These are phyloP conservation scores for Brachionus asplanchnoidis DNA, from an alignment of 1,140 invertebrate species.

Conservation along the genomic window DNA sequence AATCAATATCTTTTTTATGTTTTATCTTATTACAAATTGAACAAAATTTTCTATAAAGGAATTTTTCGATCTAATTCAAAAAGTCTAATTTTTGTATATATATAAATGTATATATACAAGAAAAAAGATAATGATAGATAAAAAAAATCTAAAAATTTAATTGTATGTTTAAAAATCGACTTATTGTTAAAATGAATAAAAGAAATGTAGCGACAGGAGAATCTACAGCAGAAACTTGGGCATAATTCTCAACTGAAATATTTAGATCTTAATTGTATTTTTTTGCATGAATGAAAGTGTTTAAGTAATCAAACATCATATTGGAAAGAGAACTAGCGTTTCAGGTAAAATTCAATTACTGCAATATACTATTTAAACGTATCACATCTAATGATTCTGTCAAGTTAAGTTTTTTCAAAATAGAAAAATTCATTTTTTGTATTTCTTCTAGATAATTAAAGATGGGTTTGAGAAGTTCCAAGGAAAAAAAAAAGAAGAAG, in stretches of 20 bases:
- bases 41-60: neutral
- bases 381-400: neutral
- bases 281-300: neutral
- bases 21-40: too few relatives aligned
- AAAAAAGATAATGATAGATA: neutral
- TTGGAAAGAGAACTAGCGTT: neutral
- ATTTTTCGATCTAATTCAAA: neutral
- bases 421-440: neutral
- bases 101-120: neutral
- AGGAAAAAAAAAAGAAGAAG: neutral
- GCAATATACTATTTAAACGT: neutral
- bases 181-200: neutral
- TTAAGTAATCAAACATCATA: neutral
- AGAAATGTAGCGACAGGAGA: neutral
- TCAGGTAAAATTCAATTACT: slow-evolving; percentile 8
- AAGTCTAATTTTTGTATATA: neutral
- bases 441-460: neutral
- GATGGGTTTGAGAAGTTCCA: neutral
- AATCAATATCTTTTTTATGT: too few relatives aligned
- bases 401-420: neutral
- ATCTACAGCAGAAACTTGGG: neutral
- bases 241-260: neutral
- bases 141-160: neutral
- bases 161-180: neutral
- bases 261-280: neutral